These are phyloP conservation scores for Exocentrus adspersus DNA, from an alignment of 2,888 invertebrate species.

Conservation along the genomic window DNA sequence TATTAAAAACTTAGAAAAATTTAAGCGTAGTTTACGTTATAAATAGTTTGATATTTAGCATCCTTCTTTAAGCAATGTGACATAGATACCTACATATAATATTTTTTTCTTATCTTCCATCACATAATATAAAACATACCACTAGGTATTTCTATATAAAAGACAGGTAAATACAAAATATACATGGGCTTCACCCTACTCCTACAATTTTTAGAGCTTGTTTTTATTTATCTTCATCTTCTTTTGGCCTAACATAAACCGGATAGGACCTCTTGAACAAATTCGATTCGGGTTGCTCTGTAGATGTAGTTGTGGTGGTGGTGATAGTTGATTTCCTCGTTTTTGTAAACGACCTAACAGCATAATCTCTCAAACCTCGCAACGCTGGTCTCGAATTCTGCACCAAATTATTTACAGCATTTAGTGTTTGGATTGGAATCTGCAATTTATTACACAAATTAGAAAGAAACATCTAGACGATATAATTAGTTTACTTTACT, in stretches of 20 bases:
- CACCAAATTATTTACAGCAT: conserved; percentile 58
- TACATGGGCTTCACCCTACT: too few species aligned
- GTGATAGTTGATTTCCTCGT: conserved; percentile 14
- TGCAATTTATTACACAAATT: conserved; percentile 46
- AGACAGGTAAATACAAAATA: too few species aligned
- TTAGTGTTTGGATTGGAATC: conserved; percentile 60
- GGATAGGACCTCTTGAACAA: conserved; percentile 42
- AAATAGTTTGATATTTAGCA: too few species aligned
- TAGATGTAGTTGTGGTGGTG: conserved; percentile 31
- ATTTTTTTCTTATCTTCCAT: too few species aligned
- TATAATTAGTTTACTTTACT: too few species aligned
- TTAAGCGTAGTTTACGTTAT: too few species aligned
- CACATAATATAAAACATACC: too few species aligned
- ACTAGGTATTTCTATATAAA: too few species aligned
- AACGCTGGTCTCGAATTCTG: conserved; percentile 58
- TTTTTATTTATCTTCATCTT: conserved; percentile 34
- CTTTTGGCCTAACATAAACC: conserved; percentile 36
- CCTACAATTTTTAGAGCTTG: conserved; percentile 8
- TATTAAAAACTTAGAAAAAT: too few species aligned
- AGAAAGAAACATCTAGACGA: too few species aligned
- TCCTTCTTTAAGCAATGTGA: too few species aligned
- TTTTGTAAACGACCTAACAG: conserved; percentile 46
- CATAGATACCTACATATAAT: too few species aligned
- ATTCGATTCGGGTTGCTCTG: conserved; percentile 31
- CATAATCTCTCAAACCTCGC: conserved; percentile 53